Percentiles rank a stretch among this genome's conserved stretches.
Conservation (phyloP, 1,140 invertebrate genomes). For the Pseudomyrmex dendroicus region DNA sequence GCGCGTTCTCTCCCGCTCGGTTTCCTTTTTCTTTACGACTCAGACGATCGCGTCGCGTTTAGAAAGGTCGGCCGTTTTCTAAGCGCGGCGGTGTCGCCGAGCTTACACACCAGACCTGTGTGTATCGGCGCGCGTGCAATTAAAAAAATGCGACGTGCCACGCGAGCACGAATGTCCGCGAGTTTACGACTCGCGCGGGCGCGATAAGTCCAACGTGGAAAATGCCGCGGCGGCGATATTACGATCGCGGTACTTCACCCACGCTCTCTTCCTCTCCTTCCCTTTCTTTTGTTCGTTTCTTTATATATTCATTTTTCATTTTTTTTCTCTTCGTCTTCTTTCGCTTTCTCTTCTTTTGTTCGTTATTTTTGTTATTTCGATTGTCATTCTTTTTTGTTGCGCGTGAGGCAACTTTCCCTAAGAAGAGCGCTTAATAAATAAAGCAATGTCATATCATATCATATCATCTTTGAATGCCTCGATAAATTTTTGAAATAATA, state of each 20-base stretch:
- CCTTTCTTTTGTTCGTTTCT: no score
- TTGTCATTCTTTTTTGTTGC: no score
- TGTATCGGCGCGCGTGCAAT: constrained; percentile 56
- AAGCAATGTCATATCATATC: no score
- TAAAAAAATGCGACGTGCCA: constrained; percentile 68
- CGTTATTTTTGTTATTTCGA: no score
- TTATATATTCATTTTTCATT: no score
- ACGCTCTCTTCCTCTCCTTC: constrained; percentile 30
- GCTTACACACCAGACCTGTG: not conserved
- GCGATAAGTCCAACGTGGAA: constrained; percentile 62
- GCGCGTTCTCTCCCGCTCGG: not conserved
- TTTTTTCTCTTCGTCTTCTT: no score
- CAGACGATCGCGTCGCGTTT: constrained; percentile 24
- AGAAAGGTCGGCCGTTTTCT: constrained; percentile 56
- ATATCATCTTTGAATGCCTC: no score
- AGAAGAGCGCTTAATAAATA: no score
- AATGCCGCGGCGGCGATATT: constrained; percentile 55
- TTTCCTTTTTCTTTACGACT: constrained; percentile 29
- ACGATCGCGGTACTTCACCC: constrained; percentile 63
- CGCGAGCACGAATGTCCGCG: constrained; percentile 60
- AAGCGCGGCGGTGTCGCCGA: constrained; percentile 35
- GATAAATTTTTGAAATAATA: no score
- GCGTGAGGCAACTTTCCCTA: no score
- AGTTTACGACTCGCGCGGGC: constrained; percentile 63
- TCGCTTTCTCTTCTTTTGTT: no score